Evolutionary conservation across 1,140 invertebrate species (phyloP).

Genomic region (Monomorium pharaonis): DNA sequence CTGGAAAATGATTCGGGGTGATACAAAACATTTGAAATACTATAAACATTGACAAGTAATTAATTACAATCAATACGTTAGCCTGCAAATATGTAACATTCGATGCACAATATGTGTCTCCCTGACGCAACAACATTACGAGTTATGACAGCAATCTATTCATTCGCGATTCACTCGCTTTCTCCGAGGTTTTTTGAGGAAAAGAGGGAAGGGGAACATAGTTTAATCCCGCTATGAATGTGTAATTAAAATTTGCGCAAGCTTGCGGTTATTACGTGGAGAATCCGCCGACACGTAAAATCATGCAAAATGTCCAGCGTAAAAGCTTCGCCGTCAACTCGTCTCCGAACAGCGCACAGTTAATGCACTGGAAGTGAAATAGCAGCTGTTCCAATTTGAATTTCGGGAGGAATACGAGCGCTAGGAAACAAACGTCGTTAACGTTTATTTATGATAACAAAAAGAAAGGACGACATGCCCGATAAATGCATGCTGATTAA

Average conservation of each 20-base stretch:
- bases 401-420: constrained; percentile 32
- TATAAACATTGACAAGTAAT: constrained; percentile 32
- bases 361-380: constrained; percentile 80
- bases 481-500: neutral
- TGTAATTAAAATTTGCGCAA: constrained; percentile 79
- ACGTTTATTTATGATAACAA: constrained; percentile 9
- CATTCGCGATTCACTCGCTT: neutral
- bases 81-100: neutral
- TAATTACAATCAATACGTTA: constrained; percentile 18
- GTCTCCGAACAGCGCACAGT: constrained; percentile 74
- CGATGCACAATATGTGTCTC: neutral
- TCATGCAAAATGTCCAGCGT: constrained; percentile 79
- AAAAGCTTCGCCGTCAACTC: constrained; percentile 76
- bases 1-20: neutral
- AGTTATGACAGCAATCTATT: neutral
- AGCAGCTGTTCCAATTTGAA: constrained; percentile 80
- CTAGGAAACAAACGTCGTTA: constrained; percentile 33
- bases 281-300: constrained; percentile 79
- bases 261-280: constrained; percentile 78
- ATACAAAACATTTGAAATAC: constrained; percentile 2
- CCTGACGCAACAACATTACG: neutral
- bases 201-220: neutral
- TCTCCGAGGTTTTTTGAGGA: constrained; percentile 1
- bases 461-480: neutral
- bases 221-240: constrained; percentile 63